phyloP scores from a whole-genome alignment of 2,888 invertebrate genomes.

The Cataglyphis albicans region DNA sequence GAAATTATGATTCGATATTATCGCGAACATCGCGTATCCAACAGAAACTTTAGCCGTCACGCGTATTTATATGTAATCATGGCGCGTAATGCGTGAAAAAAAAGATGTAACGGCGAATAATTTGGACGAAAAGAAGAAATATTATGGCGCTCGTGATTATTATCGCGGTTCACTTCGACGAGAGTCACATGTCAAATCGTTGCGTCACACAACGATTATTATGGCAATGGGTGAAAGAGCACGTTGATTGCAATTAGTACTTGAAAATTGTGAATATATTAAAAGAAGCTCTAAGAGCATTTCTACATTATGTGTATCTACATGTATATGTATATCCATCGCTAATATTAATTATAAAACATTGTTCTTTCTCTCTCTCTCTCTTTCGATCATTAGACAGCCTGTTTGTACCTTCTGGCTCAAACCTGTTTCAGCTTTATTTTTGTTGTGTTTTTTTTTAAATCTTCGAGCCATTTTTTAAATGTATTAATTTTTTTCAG shows the following conservation, averaged over 20 bases:
- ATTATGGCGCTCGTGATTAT: background rate
- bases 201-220: background rate
- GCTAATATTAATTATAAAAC: background rate
- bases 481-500: background rate
- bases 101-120: background rate
- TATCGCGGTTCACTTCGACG: slow-evolving; percentile 10
- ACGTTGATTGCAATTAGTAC: background rate
- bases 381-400: background rate
- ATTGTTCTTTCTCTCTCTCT: background rate
- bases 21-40: slow-evolving; percentile 1
- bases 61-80: slow-evolving; percentile 17
- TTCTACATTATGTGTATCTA: background rate
- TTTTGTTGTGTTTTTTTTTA: background rate
- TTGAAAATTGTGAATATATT: background rate
- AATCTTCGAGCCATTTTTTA: background rate
- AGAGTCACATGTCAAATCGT: background rate
- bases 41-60: slow-evolving; percentile 45
- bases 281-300: background rate
- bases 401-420: background rate
- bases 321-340: background rate
- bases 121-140: background rate
- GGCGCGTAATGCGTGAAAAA: slow-evolving; percentile 4
- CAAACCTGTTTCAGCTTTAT: background rate
- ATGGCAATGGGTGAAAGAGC: background rate
- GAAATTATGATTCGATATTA: slow-evolving; percentile 53